phyloP scores from a whole-genome alignment of 1,140 invertebrate genomes.

The Telenomus remus region DNA sequence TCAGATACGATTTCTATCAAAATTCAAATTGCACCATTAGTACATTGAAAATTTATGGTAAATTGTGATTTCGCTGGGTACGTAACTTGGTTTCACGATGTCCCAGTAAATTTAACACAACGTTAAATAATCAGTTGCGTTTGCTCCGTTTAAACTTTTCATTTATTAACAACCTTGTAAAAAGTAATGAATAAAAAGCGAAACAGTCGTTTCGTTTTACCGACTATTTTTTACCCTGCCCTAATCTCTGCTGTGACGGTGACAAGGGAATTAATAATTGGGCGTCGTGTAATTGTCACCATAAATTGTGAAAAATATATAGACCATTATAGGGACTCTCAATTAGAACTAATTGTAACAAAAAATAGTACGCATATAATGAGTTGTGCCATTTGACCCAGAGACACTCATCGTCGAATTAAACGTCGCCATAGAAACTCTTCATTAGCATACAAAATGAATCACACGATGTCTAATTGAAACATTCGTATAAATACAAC shows the following conservation, averaged over 20 bases:
- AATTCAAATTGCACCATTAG: no score
- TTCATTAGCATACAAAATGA: constrained; percentile 44
- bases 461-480: constrained; percentile 36
- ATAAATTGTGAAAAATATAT: constrained; percentile 34
- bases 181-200: not conserved
- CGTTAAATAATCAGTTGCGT: no score
- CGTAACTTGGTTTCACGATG: no score
- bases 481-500: constrained; percentile 23
- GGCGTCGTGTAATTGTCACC: constrained; percentile 26
- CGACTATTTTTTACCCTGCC: not conserved
- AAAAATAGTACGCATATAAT: constrained; percentile 27
- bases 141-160: no score
- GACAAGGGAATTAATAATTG: constrained; percentile 8
- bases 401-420: constrained; percentile 31
- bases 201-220: constrained; percentile 22
- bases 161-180: not conserved
- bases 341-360: constrained; percentile 39
- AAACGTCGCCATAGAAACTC: constrained; percentile 39
- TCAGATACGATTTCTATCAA: no score
- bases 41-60: no score
- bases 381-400: constrained; percentile 28
- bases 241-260: no score
- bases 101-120: no score
- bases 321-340: constrained; percentile 28
- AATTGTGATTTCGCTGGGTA: no score